Conservation (phyloP, 2,888 invertebrate genomes). For the Spodoptera picta region DNA sequence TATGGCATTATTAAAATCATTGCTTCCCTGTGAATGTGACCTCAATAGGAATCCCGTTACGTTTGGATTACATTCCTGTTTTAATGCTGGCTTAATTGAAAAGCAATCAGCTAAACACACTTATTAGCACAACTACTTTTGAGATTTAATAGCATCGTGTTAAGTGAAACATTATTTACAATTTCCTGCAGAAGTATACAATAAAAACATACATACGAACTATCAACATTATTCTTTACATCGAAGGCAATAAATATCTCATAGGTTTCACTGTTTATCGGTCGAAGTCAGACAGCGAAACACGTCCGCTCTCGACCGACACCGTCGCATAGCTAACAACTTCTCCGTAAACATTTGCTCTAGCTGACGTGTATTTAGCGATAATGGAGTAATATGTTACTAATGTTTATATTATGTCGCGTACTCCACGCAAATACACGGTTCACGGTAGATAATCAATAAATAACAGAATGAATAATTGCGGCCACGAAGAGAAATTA, state of each 20-base stretch:
- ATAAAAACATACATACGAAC: constrained; percentile 13
- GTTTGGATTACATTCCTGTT: constrained; percentile 2
- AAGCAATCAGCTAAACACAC: background rate
- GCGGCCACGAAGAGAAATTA: constrained; percentile 28
- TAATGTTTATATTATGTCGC: constrained; percentile 77
- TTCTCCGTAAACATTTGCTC: constrained; percentile 76
- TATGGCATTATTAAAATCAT: constrained; percentile 35
- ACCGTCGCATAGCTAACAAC: constrained; percentile 65
- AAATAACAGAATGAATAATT: constrained; percentile 52
- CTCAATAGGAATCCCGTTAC: constrained; percentile 7
- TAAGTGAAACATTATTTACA: constrained; percentile 2
- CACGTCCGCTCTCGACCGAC: constrained; percentile 57
- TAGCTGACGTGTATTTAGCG: constrained; percentile 75
- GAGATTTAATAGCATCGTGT: too few relatives aligned
- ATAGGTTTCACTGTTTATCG: constrained; percentile 38
- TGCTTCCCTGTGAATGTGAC: constrained; percentile 19
- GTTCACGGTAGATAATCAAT: constrained; percentile 70
- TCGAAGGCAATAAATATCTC: constrained; percentile 24
- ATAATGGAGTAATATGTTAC: constrained; percentile 78
- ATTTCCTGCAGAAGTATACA: background rate
- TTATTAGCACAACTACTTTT: background rate
- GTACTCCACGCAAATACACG: constrained; percentile 71
- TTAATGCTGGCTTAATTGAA: constrained; percentile 11
- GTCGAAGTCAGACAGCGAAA: constrained; percentile 47
- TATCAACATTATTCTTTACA: constrained; percentile 1